Conservation (phyloP, 1,140 invertebrate genomes). For the Venustaconcha ellipsiformis region DNA sequence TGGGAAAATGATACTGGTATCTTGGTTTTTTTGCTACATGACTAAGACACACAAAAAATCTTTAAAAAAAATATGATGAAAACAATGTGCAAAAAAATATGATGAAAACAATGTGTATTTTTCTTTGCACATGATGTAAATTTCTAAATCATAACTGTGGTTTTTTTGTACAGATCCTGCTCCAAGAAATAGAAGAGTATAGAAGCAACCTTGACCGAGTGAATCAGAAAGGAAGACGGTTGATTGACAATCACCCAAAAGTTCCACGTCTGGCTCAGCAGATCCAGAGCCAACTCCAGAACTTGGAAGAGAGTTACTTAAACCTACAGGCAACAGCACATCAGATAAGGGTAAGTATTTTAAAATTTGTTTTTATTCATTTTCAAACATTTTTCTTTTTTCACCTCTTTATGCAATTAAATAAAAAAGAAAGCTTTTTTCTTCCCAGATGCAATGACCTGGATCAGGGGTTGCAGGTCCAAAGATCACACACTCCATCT, state of each 20-base stretch:
- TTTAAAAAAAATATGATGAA: not conserved
- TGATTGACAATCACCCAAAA: slow-evolving; percentile 80
- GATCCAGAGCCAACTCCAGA: slow-evolving; percentile 87
- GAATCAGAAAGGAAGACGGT: slow-evolving; percentile 84
- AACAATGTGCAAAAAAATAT: no score
- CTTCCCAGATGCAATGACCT: slow-evolving; percentile 1
- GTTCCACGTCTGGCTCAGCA: slow-evolving; percentile 69
- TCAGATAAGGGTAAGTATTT: slow-evolving; percentile 80
- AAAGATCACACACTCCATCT: slow-evolving; percentile 36
- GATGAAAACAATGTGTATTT: not conserved
- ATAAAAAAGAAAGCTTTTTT: not conserved
- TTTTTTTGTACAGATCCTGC: slow-evolving; percentile 69
- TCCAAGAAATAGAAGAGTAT: slow-evolving; percentile 89
- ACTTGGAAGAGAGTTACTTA: slow-evolving; percentile 94
- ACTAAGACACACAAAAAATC: not conserved
- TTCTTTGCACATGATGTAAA: not conserved
- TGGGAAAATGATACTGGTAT: not conserved
- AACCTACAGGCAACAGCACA: slow-evolving; percentile 89
- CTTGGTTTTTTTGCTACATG: not conserved
- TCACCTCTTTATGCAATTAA: not conserved
- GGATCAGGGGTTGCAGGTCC: slow-evolving; percentile 37
- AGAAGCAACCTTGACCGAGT: slow-evolving; percentile 84
- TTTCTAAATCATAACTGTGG: not conserved
- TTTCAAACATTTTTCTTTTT: not conserved
- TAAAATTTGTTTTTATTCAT: slow-evolving; percentile 4